Conservation (phyloP, 2,888 invertebrate genomes). For the Malthinus seriepunctatus region DNA sequence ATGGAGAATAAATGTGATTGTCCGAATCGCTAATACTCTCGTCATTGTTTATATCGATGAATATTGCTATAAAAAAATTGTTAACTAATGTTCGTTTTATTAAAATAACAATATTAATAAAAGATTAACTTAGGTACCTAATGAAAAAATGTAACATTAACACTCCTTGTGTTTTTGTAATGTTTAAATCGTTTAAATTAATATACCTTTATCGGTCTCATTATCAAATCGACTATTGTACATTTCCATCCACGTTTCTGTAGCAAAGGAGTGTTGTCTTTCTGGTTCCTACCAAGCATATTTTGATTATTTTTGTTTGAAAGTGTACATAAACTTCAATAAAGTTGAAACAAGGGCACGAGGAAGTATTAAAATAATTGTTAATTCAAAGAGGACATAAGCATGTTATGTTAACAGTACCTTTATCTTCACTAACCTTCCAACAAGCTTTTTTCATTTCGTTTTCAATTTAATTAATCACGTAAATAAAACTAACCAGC, state of each 20-base stretch:
- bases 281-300: constrained; percentile 36
- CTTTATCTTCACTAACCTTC: constrained; percentile 54
- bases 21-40: constrained; percentile 41
- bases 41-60: constrained; percentile 50
- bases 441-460: constrained; percentile 51
- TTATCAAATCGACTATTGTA: constrained; percentile 39
- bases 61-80: constrained; percentile 39
- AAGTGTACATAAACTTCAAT: background rate
- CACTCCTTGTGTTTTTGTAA: background rate
- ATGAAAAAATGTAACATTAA: background rate
- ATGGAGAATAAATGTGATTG: constrained; percentile 58
- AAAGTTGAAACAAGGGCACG: background rate
- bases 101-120: background rate
- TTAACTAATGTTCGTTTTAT: background rate
- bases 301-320: background rate
- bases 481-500: background rate
- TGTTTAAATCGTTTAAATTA: background rate
- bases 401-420: constrained; percentile 37
- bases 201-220: constrained; percentile 41
- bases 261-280: constrained; percentile 48
- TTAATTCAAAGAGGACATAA: too few species aligned
- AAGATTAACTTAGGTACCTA: background rate
- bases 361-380: background rate
- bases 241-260: constrained; percentile 48
- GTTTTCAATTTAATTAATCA: background rate